phyloP scores from a whole-genome alignment of 2,888 invertebrate species.

The Scaeva pyrastri region DNA sequence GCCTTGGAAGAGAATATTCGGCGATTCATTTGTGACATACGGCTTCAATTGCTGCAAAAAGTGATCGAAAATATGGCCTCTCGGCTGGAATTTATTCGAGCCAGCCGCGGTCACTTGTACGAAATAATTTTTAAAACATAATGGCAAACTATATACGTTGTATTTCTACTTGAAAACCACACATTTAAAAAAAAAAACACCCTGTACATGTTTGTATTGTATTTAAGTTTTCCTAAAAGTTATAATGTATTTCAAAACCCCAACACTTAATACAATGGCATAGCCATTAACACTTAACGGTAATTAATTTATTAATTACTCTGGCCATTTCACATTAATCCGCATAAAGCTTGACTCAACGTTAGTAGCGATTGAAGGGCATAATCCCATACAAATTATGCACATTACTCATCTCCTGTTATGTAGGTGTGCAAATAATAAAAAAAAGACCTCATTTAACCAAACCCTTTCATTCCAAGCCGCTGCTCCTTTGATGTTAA shows the following conservation, averaged over 20 bases:
- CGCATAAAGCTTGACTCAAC: slow-evolving; percentile 11
- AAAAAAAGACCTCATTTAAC: slow-evolving; percentile 20
- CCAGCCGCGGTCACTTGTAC: too few relatives aligned
- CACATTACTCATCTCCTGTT: slow-evolving; percentile 22
- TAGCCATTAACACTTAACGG: slow-evolving; percentile 32
- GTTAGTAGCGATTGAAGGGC: neutral
- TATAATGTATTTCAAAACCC: neutral
- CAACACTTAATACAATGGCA: neutral
- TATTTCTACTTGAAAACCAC: too few relatives aligned
- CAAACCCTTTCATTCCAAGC: too few relatives aligned
- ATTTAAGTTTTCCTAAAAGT: neutral
- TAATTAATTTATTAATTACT: slow-evolving; percentile 42
- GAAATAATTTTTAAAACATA: too few relatives aligned
- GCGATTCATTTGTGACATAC: too few relatives aligned
- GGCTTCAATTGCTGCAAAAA: too few relatives aligned
- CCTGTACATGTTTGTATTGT: too few relatives aligned
- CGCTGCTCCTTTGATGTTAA: neutral
- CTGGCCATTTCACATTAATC: slow-evolving; percentile 6
- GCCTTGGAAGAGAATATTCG: too few relatives aligned
- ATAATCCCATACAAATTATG: slow-evolving; percentile 25
- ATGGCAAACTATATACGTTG: too few relatives aligned
- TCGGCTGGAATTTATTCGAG: too few relatives aligned
- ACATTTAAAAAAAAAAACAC: too few relatives aligned
- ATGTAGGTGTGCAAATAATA: neutral
- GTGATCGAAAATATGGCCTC: too few relatives aligned